Conservation (phyloP, 2,797 vertebrate species). For the Gymnocypris eckloni region DNA sequence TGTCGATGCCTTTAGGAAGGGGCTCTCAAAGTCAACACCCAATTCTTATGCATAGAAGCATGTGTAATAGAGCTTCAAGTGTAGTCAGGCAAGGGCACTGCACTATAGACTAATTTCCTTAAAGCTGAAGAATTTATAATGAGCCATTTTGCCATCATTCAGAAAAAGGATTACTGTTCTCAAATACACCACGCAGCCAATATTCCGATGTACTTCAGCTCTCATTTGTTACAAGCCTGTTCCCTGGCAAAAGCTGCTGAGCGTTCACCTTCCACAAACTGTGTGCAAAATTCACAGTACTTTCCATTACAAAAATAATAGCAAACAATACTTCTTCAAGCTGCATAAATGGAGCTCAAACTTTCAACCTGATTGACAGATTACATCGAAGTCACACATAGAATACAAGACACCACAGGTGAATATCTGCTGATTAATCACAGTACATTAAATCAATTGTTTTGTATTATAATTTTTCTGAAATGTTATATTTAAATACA, state of each 20-base stretch:
- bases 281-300: conserved; percentile 5
- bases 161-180: background rate
- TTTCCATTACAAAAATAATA: conserved; percentile 6
- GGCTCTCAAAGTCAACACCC: background rate
- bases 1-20: background rate
- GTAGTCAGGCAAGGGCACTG: background rate
- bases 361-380: background rate
- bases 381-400: background rate
- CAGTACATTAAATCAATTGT: background rate
- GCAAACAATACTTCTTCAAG: background rate
- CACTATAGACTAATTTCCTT: conserved; percentile 23
- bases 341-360: background rate
- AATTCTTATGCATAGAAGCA: conserved; percentile 25
- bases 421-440: background rate
- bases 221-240: background rate
- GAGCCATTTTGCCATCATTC: conserved; percentile 47
- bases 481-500: background rate
- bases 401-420: background rate
- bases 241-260: conserved; percentile 20
- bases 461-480: background rate
- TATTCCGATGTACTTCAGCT: conserved; percentile 7
- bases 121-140: conserved; percentile 7
- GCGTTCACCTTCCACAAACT: background rate
- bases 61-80: conserved; percentile 20
- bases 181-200: conserved; percentile 13